Percentiles rank a stretch among this genome's conserved stretches.
Evolutionary conservation across 2,888 invertebrate genomes (phyloP).

Genomic region (Epinotia nisella): DNA sequence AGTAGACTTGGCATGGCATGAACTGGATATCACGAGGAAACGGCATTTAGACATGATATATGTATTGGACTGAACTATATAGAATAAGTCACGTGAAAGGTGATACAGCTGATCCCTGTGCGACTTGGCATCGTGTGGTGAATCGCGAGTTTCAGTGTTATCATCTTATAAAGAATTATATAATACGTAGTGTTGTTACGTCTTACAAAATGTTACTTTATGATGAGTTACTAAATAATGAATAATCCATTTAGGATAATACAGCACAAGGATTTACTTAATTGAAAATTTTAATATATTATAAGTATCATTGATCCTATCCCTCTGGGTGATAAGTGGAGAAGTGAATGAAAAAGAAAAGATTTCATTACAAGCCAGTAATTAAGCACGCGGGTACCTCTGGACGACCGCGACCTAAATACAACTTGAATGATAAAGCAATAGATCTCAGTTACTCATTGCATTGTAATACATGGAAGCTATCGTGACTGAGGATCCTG

Average conservation of each 20-base stretch:
- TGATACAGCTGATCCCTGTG: constrained; percentile 55
- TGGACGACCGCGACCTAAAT: constrained; percentile 65
- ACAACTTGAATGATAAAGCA: constrained; percentile 61
- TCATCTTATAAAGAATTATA: constrained; percentile 33
- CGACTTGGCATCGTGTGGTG: constrained; percentile 56
- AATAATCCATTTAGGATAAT: background rate
- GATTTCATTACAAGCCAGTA: constrained; percentile 34
- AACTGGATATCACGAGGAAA: constrained; percentile 60
- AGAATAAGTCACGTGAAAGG: constrained; percentile 56
- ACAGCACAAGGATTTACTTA: constrained; percentile 45
- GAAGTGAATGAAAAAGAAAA: constrained; percentile 54
- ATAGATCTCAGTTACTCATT: constrained; percentile 59
- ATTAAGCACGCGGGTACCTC: constrained; percentile 56
- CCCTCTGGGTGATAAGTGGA: constrained; percentile 35
- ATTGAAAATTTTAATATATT: constrained; percentile 53
- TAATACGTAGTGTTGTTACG: constrained; percentile 8
- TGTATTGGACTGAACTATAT: constrained; percentile 47
- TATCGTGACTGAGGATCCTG: constrained; percentile 45
- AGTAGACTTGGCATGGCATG: constrained; percentile 73
- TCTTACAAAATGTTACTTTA: background rate
- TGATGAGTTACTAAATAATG: constrained; percentile 15
- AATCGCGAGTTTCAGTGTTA: constrained; percentile 45
- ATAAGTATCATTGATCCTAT: too few relatives aligned
- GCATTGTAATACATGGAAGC: constrained; percentile 48
- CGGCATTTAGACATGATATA: constrained; percentile 54